Conservation (phyloP, 2,113 vertebrate species). For the Petaurus breviceps region DNA sequence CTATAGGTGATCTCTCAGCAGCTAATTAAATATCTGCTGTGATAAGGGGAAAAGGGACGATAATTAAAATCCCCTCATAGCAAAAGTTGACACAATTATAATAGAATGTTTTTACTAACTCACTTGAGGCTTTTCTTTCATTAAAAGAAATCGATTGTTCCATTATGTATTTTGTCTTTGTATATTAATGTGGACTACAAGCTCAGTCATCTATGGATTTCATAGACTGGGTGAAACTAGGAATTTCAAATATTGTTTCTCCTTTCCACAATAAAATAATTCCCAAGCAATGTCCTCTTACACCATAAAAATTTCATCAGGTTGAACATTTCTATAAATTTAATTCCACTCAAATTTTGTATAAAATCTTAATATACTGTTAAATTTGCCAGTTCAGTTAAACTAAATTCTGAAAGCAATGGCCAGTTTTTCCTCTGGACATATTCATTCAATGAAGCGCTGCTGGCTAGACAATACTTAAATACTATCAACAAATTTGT, state of each 20-base stretch:
- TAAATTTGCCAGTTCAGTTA: background rate
- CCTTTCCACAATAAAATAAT: background rate
- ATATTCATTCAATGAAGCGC: background rate
- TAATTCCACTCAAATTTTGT: background rate
- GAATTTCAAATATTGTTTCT: background rate
- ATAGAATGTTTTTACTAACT: constrained; percentile 29
- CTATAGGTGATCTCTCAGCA: constrained; percentile 15
- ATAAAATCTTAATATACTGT: background rate
- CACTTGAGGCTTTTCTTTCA: constrained; percentile 14
- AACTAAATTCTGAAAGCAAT: background rate
- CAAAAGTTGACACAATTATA: constrained; percentile 29
- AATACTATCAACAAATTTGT: background rate
- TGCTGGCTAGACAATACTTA: background rate
- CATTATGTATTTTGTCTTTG: background rate
- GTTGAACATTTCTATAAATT: background rate
- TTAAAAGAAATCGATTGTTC: constrained; percentile 22
- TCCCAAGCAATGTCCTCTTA: background rate
- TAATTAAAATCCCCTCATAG: constrained; percentile 21
- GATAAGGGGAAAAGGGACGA: constrained; percentile 23
- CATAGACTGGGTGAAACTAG: background rate
- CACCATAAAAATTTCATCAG: background rate
- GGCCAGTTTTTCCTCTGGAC: accelerated
- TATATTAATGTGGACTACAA: background rate
- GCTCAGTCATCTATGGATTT: background rate
- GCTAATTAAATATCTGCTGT: constrained; percentile 32